These are phyloP conservation scores for Synergus laeviventris DNA, from an alignment of 2,888 invertebrate genomes.

Conservation along the genomic window DNA sequence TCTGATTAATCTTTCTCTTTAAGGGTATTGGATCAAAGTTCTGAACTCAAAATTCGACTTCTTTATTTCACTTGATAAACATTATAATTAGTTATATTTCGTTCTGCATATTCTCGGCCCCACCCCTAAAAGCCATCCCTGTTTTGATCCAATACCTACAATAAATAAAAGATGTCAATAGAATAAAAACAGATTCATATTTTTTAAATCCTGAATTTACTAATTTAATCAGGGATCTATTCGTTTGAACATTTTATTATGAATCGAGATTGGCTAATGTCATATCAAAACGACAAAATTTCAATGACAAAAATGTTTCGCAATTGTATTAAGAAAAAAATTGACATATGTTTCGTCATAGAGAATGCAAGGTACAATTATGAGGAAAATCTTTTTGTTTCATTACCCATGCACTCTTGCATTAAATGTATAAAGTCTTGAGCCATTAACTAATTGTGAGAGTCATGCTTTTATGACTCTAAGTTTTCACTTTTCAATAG, in stretches of 20 bases:
- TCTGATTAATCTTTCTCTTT: too few relatives aligned
- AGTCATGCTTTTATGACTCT: conserved; percentile 18
- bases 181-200: too few relatives aligned
- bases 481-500: conserved; percentile 24
- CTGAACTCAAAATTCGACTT: too few relatives aligned
- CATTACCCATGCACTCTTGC: background rate
- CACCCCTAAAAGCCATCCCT: too few relatives aligned
- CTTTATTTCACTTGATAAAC: too few relatives aligned
- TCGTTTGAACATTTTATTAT: background rate
- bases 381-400: background rate
- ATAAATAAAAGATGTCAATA: too few relatives aligned
- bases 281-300: background rate
- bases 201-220: too few relatives aligned
- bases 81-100: too few relatives aligned
- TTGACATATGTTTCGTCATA: background rate
- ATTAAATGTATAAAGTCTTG: background rate
- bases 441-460: background rate
- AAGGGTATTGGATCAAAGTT: too few relatives aligned
- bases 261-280: conserved; percentile 3
- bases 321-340: background rate
- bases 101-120: too few relatives aligned
- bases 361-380: background rate
- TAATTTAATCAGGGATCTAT: background rate
- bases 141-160: too few relatives aligned
- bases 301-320: background rate